A percentile compares a stretch with the other conserved stretches of the same genome.
These are phyloP conservation scores for Drosophila mercatorum DNA, from an alignment of 2,888 invertebrate species.

Conservation along the genomic window DNA sequence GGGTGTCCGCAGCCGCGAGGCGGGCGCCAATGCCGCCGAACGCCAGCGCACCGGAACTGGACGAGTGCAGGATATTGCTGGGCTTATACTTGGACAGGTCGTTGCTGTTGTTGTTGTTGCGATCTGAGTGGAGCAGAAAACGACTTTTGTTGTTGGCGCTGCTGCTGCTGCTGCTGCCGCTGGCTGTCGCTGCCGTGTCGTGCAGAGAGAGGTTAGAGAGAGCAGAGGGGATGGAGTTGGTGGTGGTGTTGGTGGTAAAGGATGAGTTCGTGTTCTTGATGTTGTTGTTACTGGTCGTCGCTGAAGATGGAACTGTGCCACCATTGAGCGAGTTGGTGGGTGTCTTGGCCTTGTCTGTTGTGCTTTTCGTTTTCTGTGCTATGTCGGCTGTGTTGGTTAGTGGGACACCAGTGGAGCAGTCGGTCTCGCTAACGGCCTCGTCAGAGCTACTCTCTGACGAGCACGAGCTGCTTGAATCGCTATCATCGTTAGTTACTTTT, in stretches of 20 bases:
- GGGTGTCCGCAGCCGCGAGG: constrained; percentile 71
- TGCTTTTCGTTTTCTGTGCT: constrained; percentile 56
- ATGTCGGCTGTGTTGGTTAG: constrained; percentile 60
- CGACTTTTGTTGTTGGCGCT: constrained; percentile 73
- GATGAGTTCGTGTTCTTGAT: constrained; percentile 48
- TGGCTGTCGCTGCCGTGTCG: constrained; percentile 54
- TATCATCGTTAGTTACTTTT: constrained; percentile 82
- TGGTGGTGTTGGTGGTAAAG: constrained; percentile 44
- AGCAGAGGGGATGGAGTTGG: constrained; percentile 69
- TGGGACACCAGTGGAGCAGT: constrained; percentile 50
- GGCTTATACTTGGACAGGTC: constrained; percentile 82
- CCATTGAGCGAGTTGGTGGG: constrained; percentile 74
- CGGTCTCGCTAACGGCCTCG: constrained; percentile 58
- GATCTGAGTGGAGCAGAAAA: constrained; percentile 76
- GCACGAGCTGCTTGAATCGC: constrained; percentile 57
- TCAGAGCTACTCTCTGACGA: constrained; percentile 79
- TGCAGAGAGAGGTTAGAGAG: constrained; percentile 67
- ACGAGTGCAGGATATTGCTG: constrained; percentile 78
- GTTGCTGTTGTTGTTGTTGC: constrained; percentile 78
- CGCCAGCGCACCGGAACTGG: constrained; percentile 81
- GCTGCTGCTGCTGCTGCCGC: constrained; percentile 82
- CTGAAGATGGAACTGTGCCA: constrained; percentile 29
- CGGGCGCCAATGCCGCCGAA: constrained; percentile 83
- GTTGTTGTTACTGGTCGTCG: constrained; percentile 28
- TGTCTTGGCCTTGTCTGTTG: constrained; percentile 60